Base-by-base conservation (phyloP, 2,797 vertebrate genomes). In the Acanthurus lineatus region DNA sequence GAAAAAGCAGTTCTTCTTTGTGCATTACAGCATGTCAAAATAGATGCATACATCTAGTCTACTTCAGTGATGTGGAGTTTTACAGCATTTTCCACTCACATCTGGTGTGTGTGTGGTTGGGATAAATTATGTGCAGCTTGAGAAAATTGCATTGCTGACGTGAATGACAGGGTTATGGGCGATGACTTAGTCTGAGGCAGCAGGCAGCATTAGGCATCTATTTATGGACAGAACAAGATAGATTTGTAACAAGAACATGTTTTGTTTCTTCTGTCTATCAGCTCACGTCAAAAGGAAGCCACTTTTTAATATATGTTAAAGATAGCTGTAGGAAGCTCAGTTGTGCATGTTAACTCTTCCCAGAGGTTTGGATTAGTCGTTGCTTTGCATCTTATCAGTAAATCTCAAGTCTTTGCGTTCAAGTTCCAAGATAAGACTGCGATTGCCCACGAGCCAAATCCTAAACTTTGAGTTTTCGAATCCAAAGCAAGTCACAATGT, bases 81-180 rank as follows among this genome's bases (percentile, higher is more conserved):
- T 94, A 94, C 90, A 61, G 90, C 70, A 92, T 93, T 95, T 96
- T 95, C 94, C 94, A 63, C 87, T 90, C 90, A 91, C 94, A 94
- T 94, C 93, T 96, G 94, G 32, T 35, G 93, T 59, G 44, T 78
- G 85, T 91, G 90, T 73, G 94, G 92, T 91, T 73, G 54, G 91
- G 84, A 91, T 93, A 92, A 95, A 95, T 91, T 83, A 93, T 91
- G 92, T 90, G 89, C 91, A 94, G 93, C 85, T 91, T 93, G 93
- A 93, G 91, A 92, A 91, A 94, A 93, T 91, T 86, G 88, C 86
- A 88, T 88, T 75, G 81, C 89, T 91, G 90, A 92, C 87, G 90
- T 91, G 89, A 94, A 85, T 87, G 86, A 93, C 90, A 92, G 89
- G 77, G 87, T 94, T 94, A 92, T 85, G 87, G 90, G 86, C 82